Percentiles rank a stretch among this genome's conserved stretches.
phyloP scores from a whole-genome alignment of 2,888 invertebrate genomes.

The Rhingia rostrata region DNA sequence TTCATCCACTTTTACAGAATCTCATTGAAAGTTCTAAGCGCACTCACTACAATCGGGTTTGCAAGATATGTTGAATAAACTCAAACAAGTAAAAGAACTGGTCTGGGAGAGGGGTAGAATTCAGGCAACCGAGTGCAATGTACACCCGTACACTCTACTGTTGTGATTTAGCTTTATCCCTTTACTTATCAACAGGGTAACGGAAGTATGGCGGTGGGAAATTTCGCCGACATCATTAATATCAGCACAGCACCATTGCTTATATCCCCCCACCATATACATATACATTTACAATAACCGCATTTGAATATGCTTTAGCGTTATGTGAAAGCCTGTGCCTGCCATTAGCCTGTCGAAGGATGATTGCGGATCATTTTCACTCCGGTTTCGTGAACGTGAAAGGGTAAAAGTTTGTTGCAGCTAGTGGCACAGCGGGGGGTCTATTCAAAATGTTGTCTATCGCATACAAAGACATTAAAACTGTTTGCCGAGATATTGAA shows the following conservation, averaged over 20 bases:
- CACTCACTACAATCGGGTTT: background rate
- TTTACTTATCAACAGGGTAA: background rate
- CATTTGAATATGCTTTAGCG: constrained; percentile 33
- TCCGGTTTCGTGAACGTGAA: background rate
- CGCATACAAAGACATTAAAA: constrained; percentile 41
- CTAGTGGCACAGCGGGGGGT: background rate
- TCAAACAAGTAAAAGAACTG: background rate
- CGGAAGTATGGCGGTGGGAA: constrained; percentile 33
- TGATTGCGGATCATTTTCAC: constrained; percentile 40
- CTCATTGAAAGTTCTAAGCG: background rate
- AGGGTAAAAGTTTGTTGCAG: background rate
- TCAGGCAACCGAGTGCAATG: background rate
- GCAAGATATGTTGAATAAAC: background rate
- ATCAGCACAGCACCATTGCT: constrained; percentile 1
- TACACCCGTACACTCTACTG: background rate
- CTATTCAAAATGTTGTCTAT: constrained; percentile 8
- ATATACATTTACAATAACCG: constrained; percentile 52
- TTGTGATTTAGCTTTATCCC: constrained; percentile 1
- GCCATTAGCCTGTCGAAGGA: constrained; percentile 6
- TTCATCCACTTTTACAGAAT: constrained; percentile 34
- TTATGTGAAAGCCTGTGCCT: constrained; percentile 6
- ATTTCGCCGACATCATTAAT: constrained; percentile 46
- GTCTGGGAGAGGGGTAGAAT: too few species aligned
- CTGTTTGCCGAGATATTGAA: constrained; percentile 36
- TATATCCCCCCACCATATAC: background rate